Base-by-base conservation (phyloP, 2,113 vertebrate species). In the Epinephelus fuscoguttatus region DNA sequence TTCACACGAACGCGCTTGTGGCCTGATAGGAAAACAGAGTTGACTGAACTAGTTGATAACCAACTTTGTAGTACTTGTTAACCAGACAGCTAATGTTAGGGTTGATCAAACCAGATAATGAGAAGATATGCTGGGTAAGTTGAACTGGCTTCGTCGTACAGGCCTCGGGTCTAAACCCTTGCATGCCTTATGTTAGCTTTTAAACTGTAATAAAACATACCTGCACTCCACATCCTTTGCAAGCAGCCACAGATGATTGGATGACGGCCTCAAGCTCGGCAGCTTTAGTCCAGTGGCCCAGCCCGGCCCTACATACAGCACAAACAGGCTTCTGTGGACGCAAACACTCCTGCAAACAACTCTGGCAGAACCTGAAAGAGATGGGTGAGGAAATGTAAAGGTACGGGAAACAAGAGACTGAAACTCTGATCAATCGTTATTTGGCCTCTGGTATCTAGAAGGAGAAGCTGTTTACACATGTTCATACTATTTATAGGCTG, bases 291-390 rank as follows among this genome's bases (percentile, higher is more conserved):
- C 97, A 97, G 27, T 95, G 84, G 0, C 92, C 90, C 80, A 98
- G 93, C 42, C 95, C 89, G 13, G 96, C 94, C 91, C 98, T 96
- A 90, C 98, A 99, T 80, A 99, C 98, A 0, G 97, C 98, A 86
- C 98, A 99, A 11, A 98, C 96, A 0, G 98, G 97, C 80, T 97
- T 98, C 81, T 98, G 97, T 68, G 97, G 97, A 85, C 98, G 97
- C 84, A 98, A 94, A 82, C 98, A 99, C 74, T 98, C 97, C 93
- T 98, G 97, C 91, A 99, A 96, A 95, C 98, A 99, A 2, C 94
- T 94, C 4, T 95, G 95, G 90, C 98, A 99, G 92, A 99, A 99
- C 81, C 98, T 99, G 91, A 21, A 84, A 4, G 53, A 70, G 61
- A 93, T 45, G 50, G 69, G 52, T 17, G 40, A 85, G 23, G 11